Percentiles rank a stretch among this genome's conserved stretches.
Conservation (phyloP, 2,888 invertebrate genomes). For the Gymnoscelis rufifasciata region DNA sequence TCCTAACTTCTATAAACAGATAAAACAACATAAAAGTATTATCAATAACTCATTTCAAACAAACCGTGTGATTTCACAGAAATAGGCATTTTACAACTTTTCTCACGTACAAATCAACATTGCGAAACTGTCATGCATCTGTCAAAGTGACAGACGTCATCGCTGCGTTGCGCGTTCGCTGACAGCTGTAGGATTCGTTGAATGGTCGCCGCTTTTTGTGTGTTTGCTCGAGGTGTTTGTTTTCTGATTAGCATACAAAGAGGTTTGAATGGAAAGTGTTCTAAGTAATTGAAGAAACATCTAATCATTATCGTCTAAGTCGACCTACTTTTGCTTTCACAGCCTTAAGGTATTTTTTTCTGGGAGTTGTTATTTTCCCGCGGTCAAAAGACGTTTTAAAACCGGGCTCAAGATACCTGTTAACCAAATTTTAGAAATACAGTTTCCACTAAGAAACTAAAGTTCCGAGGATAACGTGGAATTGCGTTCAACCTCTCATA, state of each 20-base stretch:
- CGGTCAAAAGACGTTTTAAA: too few relatives aligned
- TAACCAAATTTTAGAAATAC: too few relatives aligned
- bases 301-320: too few relatives aligned
- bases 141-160: slow-evolving; percentile 47
- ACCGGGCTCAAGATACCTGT: too few relatives aligned
- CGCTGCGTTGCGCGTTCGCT: slow-evolving; percentile 35
- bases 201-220: not conserved
- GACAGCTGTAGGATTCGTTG: slow-evolving; percentile 10
- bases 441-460: too few relatives aligned
- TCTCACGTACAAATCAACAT: slow-evolving; percentile 7
- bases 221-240: not conserved
- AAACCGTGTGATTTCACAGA: not conserved
- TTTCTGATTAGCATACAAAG: slow-evolving; percentile 31
- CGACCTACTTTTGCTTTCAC: too few relatives aligned
- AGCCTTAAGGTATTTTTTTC: too few relatives aligned
- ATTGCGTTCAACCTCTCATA: slow-evolving; percentile 1
- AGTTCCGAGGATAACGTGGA: too few relatives aligned
- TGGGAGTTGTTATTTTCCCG: too few relatives aligned
- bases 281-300: too few relatives aligned
- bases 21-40: too few relatives aligned
- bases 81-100: not conserved
- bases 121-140: slow-evolving; percentile 21
- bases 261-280: not conserved
- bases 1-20: too few relatives aligned
- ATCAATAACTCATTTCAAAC: not conserved